Base-by-base conservation (phyloP, 2,797 vertebrate species). In the Anomalospiza imberbis region DNA sequence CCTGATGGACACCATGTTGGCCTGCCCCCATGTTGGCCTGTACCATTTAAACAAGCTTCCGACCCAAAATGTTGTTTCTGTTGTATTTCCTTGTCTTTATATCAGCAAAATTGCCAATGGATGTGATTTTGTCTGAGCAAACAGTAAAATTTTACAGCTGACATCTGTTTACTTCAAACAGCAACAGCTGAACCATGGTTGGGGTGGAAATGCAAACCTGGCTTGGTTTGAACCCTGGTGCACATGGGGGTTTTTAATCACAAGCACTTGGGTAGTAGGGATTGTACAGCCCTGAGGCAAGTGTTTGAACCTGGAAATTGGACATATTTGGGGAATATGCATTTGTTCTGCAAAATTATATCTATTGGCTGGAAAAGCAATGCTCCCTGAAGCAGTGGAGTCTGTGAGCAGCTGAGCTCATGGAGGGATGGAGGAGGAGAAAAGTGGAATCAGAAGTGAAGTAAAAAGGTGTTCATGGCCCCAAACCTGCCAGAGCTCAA, bases 341-440 rank as follows among this genome's bases (percentile, higher is more conserved):
- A 11, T 70, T 78, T 73, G 47, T 50, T 21, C 22, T 85, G 47
- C 51, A 18, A 47, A 79, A 8, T 12, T 19, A 5, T 9, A 2
- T 6, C 13, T 9, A 1, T 8, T 24, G 22, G 9, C 53, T 81
- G 12, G 58, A 36, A 32, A 73, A 36, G 67, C 26, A 21, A 17
- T 0, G 0, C 24, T 77, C 44, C 34, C 32, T 14, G 13, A 50
- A 29, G n/a, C 40, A 67, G 48, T 0, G 0, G 1, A 24, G 17
- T 6, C 55, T 53, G 12, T 29, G 19, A 66, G 50, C 6, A 2
- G 38, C 29, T 1, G 8, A 63, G 72, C 14, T n/a, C 57, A 7
- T 13, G 21, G 20, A 34, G n/a, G 34, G n/a, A 14, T 18, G 19
- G 21, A 48, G 53, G 25, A 32, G 26, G 9, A 25, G 6, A 40